Conservation (phyloP, 2,888 invertebrate genomes). For the Rhabditoides inermis region DNA sequence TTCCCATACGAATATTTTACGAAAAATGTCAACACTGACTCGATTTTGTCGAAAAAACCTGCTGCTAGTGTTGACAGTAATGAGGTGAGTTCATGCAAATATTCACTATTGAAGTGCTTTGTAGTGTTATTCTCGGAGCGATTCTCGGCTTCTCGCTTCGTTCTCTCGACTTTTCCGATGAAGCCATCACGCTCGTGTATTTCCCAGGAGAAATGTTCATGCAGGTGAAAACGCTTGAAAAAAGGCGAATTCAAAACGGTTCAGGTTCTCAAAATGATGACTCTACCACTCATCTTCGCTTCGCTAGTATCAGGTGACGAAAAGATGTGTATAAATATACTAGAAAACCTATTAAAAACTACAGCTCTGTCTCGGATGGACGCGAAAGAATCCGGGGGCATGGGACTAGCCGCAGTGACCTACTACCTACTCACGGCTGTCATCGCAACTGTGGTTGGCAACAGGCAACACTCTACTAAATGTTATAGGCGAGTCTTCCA, state of each 20-base stretch:
- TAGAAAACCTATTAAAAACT: constrained; percentile 4
- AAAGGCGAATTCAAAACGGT: too few relatives aligned
- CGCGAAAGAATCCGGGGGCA: constrained; percentile 50
- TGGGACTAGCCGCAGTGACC: constrained; percentile 61
- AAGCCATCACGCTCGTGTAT: constrained; percentile 62
- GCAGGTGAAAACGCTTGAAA: too few relatives aligned
- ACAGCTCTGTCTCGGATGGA: constrained; percentile 40
- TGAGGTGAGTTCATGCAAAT: too few relatives aligned
- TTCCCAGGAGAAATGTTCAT: constrained; percentile 84
- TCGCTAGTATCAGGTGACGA: constrained; percentile 60
- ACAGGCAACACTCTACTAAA: background rate
- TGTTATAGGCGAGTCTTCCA: constrained; percentile 6
- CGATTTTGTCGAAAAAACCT: too few relatives aligned
- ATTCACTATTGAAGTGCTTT: too few relatives aligned
- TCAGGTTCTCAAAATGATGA: constrained; percentile 71
- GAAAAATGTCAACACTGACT: too few relatives aligned
- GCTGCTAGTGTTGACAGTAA: too few relatives aligned
- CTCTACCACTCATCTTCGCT: constrained; percentile 72
- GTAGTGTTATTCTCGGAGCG: too few relatives aligned
- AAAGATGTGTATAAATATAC: constrained; percentile 16
- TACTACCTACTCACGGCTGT: constrained; percentile 64
- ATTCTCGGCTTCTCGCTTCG: constrained; percentile 54
- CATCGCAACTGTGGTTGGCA: constrained; percentile 60
- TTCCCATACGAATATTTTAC: too few relatives aligned
- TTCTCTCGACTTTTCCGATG: constrained; percentile 61